Base-by-base conservation (phyloP, 2,797 vertebrate genomes). In the Darevskia mixta region DNA sequence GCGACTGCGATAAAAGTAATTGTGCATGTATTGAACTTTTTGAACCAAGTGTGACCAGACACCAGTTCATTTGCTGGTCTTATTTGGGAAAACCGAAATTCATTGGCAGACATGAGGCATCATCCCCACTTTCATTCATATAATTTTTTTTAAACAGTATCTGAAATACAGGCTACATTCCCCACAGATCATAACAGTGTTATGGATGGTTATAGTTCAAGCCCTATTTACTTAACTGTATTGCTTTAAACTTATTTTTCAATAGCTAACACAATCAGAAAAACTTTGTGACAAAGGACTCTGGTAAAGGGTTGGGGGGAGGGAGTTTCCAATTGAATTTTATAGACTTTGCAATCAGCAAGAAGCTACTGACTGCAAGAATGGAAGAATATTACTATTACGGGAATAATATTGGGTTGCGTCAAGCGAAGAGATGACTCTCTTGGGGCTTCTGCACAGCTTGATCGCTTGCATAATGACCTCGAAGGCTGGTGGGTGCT, bases 121-220 rank as follows among this genome's bases (percentile, higher is more conserved):
- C 11, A 84, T 90, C 66, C 1, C 13, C 82, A 7, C 23, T 23
- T 23, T 4, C 71, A 32, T 67, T 43, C 72, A 76, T 75, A 69
- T 2, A 35, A 35, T 35, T 35, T 35, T 35, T 35, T 35, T 35
- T 88, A 86, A 93, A 79, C 1, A 88, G 32, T 72, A 90, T 91
- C 86, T 91, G 25, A 71, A 91, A 88, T 84, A 38, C 32, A 93
- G 55, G 87, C 2, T 1, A 41, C 85, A 86, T 80, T 88, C 10
- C 35, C 41, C 1, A 61, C 0, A 38, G 41, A 88, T 25, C 15
- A 86, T 4, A 43, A 75, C 8, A 72, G 2, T 84, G 90, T 85
- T 5, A 0, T 73, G 55, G 89, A 92, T 89, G 85, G 88, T 90
- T 85, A 89, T 89, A 91, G 91, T 86, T 87, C 86, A 90, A 5